Evolutionary conservation across 2,113 vertebrate species (phyloP).

Genomic region (Leptosomus discolor): DNA sequence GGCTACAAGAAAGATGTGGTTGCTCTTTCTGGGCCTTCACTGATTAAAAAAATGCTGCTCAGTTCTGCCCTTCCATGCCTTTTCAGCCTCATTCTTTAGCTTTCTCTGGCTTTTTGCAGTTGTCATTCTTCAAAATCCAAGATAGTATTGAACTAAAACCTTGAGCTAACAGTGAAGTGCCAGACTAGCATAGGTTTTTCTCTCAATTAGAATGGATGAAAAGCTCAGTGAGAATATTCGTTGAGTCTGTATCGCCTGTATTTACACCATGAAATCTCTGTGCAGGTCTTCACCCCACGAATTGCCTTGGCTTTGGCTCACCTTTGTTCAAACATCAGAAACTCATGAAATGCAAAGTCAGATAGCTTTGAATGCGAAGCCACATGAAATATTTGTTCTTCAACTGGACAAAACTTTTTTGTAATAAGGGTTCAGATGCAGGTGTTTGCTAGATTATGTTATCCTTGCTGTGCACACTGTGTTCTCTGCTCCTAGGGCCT

Average conservation of each 20-base stretch:
- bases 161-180: slow-evolving; percentile 17
- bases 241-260: background rate
- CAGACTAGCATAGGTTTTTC: background rate
- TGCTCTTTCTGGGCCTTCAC: background rate
- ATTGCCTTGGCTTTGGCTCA: slow-evolving; percentile 11
- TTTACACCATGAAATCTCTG: background rate
- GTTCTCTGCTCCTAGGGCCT: background rate
- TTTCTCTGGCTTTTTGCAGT: background rate
- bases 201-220: slow-evolving; percentile 8
- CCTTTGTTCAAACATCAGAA: slow-evolving; percentile 18
- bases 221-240: background rate
- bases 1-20: background rate
- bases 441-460: background rate
- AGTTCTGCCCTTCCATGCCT: background rate
- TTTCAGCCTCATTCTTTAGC: background rate
- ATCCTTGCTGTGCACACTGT: background rate
- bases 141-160: slow-evolving; percentile 1
- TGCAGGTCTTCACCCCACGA: background rate
- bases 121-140: background rate
- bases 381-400: slow-evolving; percentile 1
- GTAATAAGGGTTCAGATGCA: background rate
- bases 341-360: slow-evolving; percentile 45
- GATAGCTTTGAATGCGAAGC: background rate
- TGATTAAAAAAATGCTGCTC: background rate
- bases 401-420: background rate